These are phyloP conservation scores for Petrocephalus schoutedeni DNA, from an alignment of 2,797 vertebrate genomes.

Conservation along the genomic window DNA sequence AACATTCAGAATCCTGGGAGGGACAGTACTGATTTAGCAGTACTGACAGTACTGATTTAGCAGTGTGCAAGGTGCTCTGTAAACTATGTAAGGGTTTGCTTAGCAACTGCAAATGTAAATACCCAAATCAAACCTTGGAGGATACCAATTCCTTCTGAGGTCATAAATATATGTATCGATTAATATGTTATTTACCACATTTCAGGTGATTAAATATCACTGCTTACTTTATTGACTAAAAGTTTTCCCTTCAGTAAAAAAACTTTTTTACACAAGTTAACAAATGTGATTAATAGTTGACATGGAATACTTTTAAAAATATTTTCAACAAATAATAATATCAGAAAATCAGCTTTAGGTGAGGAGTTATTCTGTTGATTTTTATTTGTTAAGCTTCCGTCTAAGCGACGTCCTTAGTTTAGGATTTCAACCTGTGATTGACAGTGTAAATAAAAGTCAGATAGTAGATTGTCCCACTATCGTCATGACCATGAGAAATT, in stretches of 20 bases:
- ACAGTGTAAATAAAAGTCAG: not conserved
- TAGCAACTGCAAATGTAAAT: slow-evolving; percentile 6
- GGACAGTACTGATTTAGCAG: not conserved
- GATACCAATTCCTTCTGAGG: not conserved
- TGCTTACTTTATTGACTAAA: not conserved
- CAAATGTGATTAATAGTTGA: not conserved
- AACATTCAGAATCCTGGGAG: not conserved
- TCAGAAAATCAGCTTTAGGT: not conserved
- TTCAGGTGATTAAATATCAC: slow-evolving; percentile 5
- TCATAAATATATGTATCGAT: not conserved
- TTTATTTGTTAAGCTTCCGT: not conserved
- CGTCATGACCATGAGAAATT: not conserved
- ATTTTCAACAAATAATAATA: not conserved
- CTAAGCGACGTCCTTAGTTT: not conserved
- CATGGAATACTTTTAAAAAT: not conserved
- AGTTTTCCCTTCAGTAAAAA: slow-evolving; percentile 7
- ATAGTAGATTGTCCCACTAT: not conserved
- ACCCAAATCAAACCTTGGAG: not conserved
- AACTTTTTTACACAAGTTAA: not conserved
- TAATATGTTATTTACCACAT: not conserved
- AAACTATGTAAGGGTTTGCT: not conserved
- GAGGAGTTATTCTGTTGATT: not conserved
- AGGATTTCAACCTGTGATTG: not conserved
- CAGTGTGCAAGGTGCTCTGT: not conserved
- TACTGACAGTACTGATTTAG: not conserved